Evolutionary conservation across 2,888 invertebrate genomes (phyloP).

Genomic region (Ernsta delagoae): DNA sequence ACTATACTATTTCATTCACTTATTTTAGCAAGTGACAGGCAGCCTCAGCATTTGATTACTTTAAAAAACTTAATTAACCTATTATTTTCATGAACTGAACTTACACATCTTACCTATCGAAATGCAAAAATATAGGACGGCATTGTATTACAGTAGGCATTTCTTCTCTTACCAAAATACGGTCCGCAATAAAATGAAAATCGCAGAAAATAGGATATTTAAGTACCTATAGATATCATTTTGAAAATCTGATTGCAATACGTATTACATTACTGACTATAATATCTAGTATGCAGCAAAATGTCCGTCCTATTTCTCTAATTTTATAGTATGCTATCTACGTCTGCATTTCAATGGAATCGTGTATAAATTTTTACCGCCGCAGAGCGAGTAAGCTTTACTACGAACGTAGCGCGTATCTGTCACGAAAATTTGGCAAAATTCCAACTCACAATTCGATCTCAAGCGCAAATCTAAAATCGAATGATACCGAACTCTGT

Average conservation of each 20-base stretch:
- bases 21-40: too few species aligned
- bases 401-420: constrained; percentile 33
- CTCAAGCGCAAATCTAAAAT: constrained; percentile 37
- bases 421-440: constrained; percentile 37
- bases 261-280: not conserved
- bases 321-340: constrained; percentile 24
- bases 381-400: constrained; percentile 33
- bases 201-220: not conserved
- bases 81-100: too few species aligned
- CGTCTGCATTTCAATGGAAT: constrained; percentile 35
- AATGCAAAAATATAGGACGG: not conserved
- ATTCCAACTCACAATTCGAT: constrained; percentile 33
- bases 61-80: too few species aligned
- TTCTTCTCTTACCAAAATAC: not conserved
- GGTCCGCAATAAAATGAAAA: not conserved
- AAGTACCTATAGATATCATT: not conserved
- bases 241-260: constrained; percentile 3
- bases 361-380: constrained; percentile 38
- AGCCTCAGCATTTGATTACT: too few species aligned
- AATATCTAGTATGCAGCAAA: constrained; percentile 4
- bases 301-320: constrained; percentile 25
- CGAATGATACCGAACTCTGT: constrained; percentile 31
- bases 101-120: too few species aligned
- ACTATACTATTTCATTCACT: too few species aligned
- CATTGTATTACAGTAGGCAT: not conserved